Percentiles rank a stretch among this genome's conserved stretches.
These are phyloP conservation scores for Mixornis gularis DNA, from an alignment of 2,113 vertebrate species.

Conservation along the genomic window DNA sequence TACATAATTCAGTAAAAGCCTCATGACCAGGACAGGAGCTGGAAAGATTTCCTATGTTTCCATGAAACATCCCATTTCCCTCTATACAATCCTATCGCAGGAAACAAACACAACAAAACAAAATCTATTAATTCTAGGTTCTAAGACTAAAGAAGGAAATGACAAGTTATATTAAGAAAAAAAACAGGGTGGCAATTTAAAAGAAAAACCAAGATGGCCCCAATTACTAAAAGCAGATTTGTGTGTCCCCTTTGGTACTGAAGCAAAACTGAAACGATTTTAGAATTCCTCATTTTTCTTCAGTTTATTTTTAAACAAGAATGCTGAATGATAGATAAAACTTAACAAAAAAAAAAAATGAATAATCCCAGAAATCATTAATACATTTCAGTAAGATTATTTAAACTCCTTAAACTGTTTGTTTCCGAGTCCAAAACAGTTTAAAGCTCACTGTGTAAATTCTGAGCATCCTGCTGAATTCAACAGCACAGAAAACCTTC, in stretches of 20 bases:
- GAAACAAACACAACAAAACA: slow-evolving; percentile 43
- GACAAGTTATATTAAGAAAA: slow-evolving; percentile 36
- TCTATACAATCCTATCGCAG: slow-evolving; percentile 41
- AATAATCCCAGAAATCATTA: neutral
- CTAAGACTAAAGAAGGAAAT: slow-evolving; percentile 46
- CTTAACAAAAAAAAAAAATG: neutral
- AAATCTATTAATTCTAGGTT: slow-evolving; percentile 22
- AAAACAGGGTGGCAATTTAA: neutral
- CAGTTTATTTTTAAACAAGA: neutral
- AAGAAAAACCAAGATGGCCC: neutral
- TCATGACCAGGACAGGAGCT: neutral
- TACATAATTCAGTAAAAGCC: neutral
- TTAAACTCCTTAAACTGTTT: neutral
- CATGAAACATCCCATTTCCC: slow-evolving; percentile 43
- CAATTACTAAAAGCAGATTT: neutral
- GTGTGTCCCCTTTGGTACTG: neutral
- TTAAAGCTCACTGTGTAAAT: neutral
- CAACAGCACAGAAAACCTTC: neutral
- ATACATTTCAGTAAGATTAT: neutral
- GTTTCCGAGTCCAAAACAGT: neutral
- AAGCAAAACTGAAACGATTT: neutral
- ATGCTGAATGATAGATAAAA: neutral
- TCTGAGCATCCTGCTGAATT: neutral
- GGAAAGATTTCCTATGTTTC: slow-evolving; percentile 34
- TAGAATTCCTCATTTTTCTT: neutral